A percentile compares a stretch with the other conserved stretches of the same genome.
Conservation (phyloP, 2,797 vertebrate genomes). For the Sebastes oblongus region DNA sequence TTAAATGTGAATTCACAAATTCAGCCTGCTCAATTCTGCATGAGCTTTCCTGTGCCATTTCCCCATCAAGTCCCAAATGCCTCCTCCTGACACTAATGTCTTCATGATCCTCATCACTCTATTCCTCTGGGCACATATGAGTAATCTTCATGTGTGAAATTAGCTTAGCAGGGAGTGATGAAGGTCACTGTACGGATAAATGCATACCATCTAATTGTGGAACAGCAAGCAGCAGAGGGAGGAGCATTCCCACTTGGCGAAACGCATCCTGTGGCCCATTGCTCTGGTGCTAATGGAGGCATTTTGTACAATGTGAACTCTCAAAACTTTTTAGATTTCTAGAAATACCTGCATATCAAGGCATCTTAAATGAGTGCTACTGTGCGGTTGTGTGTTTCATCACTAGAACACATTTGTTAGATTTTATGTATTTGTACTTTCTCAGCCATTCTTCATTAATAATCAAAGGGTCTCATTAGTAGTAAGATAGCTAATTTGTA, state of each 20-base stretch:
- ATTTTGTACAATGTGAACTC: background rate
- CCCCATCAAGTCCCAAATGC: background rate
- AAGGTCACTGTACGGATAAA: slow-evolving; percentile 32
- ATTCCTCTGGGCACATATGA: slow-evolving; percentile 26
- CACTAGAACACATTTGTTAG: background rate
- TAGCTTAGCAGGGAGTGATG: slow-evolving; percentile 26
- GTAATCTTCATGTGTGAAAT: slow-evolving; percentile 51
- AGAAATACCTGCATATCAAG: background rate
- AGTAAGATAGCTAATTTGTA: background rate
- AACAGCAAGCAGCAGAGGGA: background rate
- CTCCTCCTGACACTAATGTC: background rate
- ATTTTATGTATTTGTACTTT: too few species aligned
- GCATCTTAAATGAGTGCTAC: background rate
- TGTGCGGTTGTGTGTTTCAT: background rate
- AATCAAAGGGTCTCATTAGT: background rate
- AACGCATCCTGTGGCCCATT: background rate
- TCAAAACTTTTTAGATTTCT: background rate
- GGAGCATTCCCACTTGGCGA: background rate
- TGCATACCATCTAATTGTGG: slow-evolving; percentile 30
- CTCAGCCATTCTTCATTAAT: background rate
- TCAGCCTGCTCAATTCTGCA: background rate
- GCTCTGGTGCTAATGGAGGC: background rate
- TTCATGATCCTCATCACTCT: slow-evolving; percentile 11
- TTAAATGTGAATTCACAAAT: background rate
- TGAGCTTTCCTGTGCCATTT: background rate